phyloP scores from a whole-genome alignment of 2,888 invertebrate species.

The Drosophila paramelanica region DNA sequence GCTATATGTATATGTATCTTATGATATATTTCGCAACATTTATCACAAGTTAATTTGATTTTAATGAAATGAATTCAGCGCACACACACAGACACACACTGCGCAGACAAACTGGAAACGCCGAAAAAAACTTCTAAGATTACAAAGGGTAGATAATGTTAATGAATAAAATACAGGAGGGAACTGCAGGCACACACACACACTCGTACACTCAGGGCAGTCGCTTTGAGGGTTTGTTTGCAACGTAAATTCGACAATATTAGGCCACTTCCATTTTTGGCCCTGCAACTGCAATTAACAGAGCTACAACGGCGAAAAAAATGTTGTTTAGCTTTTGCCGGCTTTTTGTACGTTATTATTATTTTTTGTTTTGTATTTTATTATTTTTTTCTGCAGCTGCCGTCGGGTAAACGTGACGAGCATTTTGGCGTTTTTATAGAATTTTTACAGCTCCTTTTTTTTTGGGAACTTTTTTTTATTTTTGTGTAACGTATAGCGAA shows the following conservation, averaged over 20 bases:
- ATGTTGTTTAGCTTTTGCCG: constrained; percentile 46
- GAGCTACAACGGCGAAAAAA: constrained; percentile 48
- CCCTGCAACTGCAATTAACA: constrained; percentile 70
- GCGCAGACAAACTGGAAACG: constrained; percentile 61
- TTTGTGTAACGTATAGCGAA: constrained; percentile 44
- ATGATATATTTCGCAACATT: constrained; percentile 78
- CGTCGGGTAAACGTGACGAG: constrained; percentile 65
- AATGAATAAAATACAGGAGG: constrained; percentile 61
- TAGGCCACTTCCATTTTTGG: constrained; percentile 60
- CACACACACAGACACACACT: constrained; percentile 37
- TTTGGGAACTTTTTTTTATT: constrained; percentile 21
- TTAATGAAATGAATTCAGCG: constrained; percentile 76
- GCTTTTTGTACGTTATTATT: constrained; percentile 11
- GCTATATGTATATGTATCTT: constrained; percentile 41
- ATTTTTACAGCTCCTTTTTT: constrained; percentile 51
- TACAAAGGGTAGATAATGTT: constrained; percentile 78
- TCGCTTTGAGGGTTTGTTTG: constrained; percentile 40
- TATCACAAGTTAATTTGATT: constrained; percentile 80
- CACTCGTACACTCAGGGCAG: not conserved
- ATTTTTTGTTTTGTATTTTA: constrained; percentile 3
- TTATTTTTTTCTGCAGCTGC: constrained; percentile 54
- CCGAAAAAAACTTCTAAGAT: constrained; percentile 61
- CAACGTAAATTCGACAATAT: constrained; percentile 71
- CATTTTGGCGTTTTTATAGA: constrained; percentile 62
- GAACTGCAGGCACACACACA: constrained; percentile 29